Base-by-base conservation (phyloP, 2,888 invertebrate species). In the Lomographa bimaculata region DNA sequence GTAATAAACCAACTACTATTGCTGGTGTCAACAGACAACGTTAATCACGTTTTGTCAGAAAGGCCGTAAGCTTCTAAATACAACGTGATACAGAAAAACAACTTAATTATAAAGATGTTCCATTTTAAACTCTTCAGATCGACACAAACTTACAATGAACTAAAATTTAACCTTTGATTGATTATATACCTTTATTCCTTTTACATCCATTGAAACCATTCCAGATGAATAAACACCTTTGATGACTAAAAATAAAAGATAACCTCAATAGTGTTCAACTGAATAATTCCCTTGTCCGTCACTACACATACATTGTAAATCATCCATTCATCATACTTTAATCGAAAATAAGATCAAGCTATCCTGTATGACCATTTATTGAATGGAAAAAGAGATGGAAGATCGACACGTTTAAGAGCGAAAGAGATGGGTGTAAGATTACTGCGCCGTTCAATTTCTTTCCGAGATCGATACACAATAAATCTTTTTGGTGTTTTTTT, bases 391-490 rank as follows among this genome's bases (percentile, higher is more conserved):
- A 37, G 68, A 63, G 73, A 72, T 7, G 29, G 42, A 17, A 4
- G 5, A 38, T 26, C n/a, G 2, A 18, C n/a, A n/a, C 7, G 6
- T 1, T 7, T 7, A 33, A 5, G 70, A 27, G 46, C 2, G 57
- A 68, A 23, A 29, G 63, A 49, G 66, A 72, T 16, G 46, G 50
- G 3, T 17, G 30, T 30, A 64, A 61, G 60, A 69, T 71, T 69
- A 71, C 64, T 61, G 64, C 54, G 54, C 57, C 65, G 70, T 71
- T 74, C 73, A 77, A 79, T 80, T 75, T 71, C 74, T 67, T 77
- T 66, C 65, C 66, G 60, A 72, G 79, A 81, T 82, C 79, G 79
- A 80, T 81, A 76, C 71, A 73, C 77, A 71, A 80, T 81, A 81
- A 79, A 80, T 80, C 80, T 78, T 67, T 53, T 27, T 16, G 26